These are phyloP conservation scores for Hippocampus zosterae DNA, from an alignment of 2,113 vertebrate genomes.

Conservation along the genomic window DNA sequence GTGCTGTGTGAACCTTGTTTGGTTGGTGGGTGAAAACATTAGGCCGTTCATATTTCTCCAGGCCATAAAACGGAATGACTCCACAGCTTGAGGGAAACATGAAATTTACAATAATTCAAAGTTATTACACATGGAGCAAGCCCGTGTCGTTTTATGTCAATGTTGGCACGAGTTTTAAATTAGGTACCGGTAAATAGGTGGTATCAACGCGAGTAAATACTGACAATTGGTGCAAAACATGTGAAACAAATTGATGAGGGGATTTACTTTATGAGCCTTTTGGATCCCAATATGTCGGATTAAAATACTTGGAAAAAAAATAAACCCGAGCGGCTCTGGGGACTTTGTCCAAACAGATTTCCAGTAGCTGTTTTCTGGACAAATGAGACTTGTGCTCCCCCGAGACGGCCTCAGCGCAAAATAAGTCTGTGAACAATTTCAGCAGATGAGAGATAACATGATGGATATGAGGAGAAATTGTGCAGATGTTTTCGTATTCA, in stretches of 20 bases:
- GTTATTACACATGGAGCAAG: not conserved
- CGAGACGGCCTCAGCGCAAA: conserved; percentile 20
- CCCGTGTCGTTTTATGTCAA: not conserved
- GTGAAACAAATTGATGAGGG: conserved; percentile 1
- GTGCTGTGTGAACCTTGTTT: not conserved
- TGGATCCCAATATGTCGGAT: not conserved
- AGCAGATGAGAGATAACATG: conserved; percentile 1
- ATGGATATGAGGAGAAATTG: not conserved
- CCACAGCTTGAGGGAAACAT: conserved; percentile 2
- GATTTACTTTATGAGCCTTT: not conserved
- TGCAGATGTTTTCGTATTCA: not conserved
- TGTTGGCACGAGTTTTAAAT: not conserved
- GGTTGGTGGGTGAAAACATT: not conserved
- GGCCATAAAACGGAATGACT: not conserved
- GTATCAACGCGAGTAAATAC: not conserved
- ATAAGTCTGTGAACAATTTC: not conserved
- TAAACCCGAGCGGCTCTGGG: conserved; percentile 15
- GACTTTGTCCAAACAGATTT: conserved; percentile 33
- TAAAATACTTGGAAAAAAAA: not conserved
- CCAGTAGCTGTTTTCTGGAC: conserved; percentile 40
- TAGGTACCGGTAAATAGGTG: not conserved
- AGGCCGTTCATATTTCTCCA: not conserved
- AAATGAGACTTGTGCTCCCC: conserved; percentile 10
- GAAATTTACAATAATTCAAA: not conserved
- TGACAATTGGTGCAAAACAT: not conserved